Evolutionary conservation across 37 sponge, comb jelly and placozoan species (phyloP).

Genomic region (Aplysina aerophoba): DNA sequence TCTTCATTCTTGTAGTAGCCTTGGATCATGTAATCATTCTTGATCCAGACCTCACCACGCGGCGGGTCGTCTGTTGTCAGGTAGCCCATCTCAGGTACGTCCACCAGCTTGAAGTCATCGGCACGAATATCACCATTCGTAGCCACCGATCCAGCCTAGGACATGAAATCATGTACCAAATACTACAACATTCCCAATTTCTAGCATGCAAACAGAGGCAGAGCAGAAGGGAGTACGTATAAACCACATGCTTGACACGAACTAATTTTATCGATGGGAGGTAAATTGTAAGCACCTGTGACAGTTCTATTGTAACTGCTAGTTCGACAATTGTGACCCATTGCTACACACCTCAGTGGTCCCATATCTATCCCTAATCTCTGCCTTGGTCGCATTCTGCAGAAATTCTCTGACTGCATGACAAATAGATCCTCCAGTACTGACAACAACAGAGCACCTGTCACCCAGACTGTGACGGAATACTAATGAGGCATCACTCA

Average conservation of each 20-base stretch:
- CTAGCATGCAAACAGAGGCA: no score
- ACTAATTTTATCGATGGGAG: no score
- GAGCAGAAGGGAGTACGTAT: no score
- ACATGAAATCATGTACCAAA: neutral
- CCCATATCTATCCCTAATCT: constrained; percentile 60
- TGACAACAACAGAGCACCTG: constrained; percentile 35
- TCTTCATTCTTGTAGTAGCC: constrained; percentile 68
- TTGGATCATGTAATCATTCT: constrained; percentile 38
- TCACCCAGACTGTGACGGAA: constrained; percentile 52
- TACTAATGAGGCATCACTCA: constrained; percentile 21
- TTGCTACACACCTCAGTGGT: constrained; percentile 56
- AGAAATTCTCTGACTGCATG: constrained; percentile 46
- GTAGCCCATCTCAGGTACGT: constrained; percentile 77
- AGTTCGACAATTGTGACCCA: no score
- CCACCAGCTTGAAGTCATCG: constrained; percentile 53
- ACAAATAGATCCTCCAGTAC: constrained; percentile 55
- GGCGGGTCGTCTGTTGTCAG: constrained; percentile 65
- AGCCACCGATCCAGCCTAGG: constrained; percentile 55
- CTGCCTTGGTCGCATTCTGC: constrained; percentile 5
- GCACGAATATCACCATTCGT: neutral
- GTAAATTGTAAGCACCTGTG: no score
- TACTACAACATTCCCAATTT: no score
- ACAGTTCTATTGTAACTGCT: no score
- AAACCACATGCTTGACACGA: no score
- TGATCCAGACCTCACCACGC: constrained; percentile 71